phyloP scores from a whole-genome alignment of 2,888 invertebrate genomes.

The Macrosoma leucophasiata region DNA sequence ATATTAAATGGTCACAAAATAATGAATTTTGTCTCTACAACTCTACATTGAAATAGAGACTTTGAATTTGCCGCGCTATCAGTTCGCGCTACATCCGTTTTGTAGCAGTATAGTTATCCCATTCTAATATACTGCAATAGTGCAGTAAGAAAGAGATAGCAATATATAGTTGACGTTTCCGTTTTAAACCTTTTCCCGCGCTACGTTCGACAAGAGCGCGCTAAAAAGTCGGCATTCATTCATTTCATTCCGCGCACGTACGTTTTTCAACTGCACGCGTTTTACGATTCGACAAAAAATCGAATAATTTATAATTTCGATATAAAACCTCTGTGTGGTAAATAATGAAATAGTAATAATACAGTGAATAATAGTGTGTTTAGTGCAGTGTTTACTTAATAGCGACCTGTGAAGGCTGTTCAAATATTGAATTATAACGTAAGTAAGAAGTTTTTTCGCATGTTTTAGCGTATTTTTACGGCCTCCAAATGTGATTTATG shows the following conservation, averaged over 20 bases:
- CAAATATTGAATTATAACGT: slow-evolving; percentile 11
- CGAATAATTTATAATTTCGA: slow-evolving; percentile 19
- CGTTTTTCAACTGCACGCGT: slow-evolving; percentile 42
- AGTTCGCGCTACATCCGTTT: too few species aligned
- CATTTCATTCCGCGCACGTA: slow-evolving; percentile 58
- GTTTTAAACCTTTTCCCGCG: slow-evolving; percentile 54
- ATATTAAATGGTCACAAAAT: too few species aligned
- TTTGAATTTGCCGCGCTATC: too few species aligned
- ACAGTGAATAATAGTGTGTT: slow-evolving; percentile 26
- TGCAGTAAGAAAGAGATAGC: slow-evolving; percentile 29
- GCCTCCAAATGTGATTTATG: slow-evolving; percentile 11
- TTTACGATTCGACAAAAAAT: slow-evolving; percentile 40
- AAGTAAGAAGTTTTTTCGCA: slow-evolving; percentile 10
- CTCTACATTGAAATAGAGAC: too few species aligned
- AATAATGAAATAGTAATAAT: slow-evolving; percentile 35
- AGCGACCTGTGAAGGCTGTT: slow-evolving; percentile 4
- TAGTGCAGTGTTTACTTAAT: slow-evolving; percentile 23
- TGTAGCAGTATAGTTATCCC: too few species aligned
- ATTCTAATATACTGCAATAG: too few species aligned
- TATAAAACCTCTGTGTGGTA: slow-evolving; percentile 29
- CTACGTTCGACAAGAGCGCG: slow-evolving; percentile 41
- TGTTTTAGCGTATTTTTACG: slow-evolving; percentile 13
- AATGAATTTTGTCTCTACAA: too few species aligned
- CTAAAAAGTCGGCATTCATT: too few species aligned
- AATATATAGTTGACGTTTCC: slow-evolving; percentile 42